Evolutionary conservation across 2,888 invertebrate genomes (phyloP), one percentile per base, ranked within the genome.

Genomic region (Mesorhabditis spiculigera): DNA sequence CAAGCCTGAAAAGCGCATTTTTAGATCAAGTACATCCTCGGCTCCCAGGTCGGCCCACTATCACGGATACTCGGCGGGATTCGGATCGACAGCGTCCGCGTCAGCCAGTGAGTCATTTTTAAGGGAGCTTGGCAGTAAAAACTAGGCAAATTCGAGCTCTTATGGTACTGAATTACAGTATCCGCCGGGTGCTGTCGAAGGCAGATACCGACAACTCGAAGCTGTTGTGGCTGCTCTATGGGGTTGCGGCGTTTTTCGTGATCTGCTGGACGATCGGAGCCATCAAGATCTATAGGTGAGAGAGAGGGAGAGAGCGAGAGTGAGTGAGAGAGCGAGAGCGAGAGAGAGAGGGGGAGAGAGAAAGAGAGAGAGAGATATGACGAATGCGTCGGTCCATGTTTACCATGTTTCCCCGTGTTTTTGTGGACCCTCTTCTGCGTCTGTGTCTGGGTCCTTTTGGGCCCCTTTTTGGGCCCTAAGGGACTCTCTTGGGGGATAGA

Each of bases 31-130:
- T 75, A 80, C 66, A 84, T 84, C 45, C 73, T 81, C 4, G 78
- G 71, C 4, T 77, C 76, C 50, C 77, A 78, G 65, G 67, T 68
- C 0, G 78, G 71, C 2, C 83, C 85, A 8, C 73, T 85, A 6
- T 76, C 81, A n/a, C 75, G 85, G 13, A 80, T 84, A 10, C 73
- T 85, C 4, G 85, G 85, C 5, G 85, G 85, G 43, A 78, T 85
- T 42, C 73, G 72, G 62, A 78, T 85, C 28, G 81, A 82, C 50
- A 78, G 77, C 67, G 77, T 80, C 8, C 68, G 80, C 4, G 73
- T 28, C 73, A 4, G 68, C 75, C 4, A 66, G 74, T 16, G 42
- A 78, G 62, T 71, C 72, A 42, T n/a, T 28, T 76, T 28, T 28
- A 28, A 28, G 3, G 28, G 28, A 28, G 3, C 28, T 3, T 28